Evolutionary conservation across 2,888 invertebrate species (phyloP), one percentile per base, ranked within the genome.

Genomic region (Brenthis daphne): DNA sequence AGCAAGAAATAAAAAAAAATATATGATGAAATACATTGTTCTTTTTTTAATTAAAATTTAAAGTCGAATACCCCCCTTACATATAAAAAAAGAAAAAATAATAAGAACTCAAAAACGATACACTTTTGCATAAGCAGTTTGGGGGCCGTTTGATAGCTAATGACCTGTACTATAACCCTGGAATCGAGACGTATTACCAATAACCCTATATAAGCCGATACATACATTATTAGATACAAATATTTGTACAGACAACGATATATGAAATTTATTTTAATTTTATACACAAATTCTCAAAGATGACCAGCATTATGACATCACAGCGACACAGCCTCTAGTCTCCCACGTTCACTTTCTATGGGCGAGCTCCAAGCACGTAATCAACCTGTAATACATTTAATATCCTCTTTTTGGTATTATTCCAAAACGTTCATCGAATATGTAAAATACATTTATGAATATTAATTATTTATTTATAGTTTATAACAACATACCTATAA

Each of bases 291-390:
- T 43, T 43, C 37, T 43, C 37, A 43, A 51, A 65, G 51, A 43
- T 69, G 63, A 55, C 67, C 67, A 57, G 53, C 64, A 63, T 14
- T 13, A 53, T 72, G 63, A 67, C 67, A 65, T 68, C 68, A 69
- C 14, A 33, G 48, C 64, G 64, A 68, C 64, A 70, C 58, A 74
- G 73, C 68, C 69, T 74, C 66, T 69, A 72, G 70, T 81, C 82
- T 82, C 83, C 84, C 86, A 87, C 88, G 82, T 86, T 88, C 86
- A 85, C 88, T 89, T 88, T 89, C 88, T 85, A 84, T 80, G 75
- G 77, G 77, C 77, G 78, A 82, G 80, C 80, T 79, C 77, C 77
- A 74, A 79, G 79, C 77, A 75, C 77, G 77, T 81, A 80, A 74
- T 75, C 72, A 77, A 78, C 77, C 79, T 77, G 78, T 77, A 70